These are phyloP conservation scores for Alligator mississippiensis DNA, from an alignment of 2,113 vertebrate species.

Conservation along the genomic window DNA sequence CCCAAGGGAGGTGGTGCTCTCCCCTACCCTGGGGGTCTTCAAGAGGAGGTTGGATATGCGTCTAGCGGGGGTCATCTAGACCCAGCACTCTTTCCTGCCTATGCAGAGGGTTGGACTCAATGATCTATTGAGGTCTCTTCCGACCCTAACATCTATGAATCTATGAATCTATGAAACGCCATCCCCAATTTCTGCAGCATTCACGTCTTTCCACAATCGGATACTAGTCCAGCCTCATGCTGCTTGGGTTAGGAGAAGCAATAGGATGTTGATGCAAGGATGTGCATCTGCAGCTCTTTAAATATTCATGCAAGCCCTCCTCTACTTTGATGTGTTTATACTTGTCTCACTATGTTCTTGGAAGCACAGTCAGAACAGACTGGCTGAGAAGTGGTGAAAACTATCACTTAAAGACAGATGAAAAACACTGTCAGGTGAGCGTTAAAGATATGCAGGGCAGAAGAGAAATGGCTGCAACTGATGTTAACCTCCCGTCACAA, in stretches of 20 bases:
- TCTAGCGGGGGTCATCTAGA: no score
- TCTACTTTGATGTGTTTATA: conserved; percentile 25
- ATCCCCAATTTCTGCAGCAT: background rate
- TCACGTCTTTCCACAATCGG: background rate
- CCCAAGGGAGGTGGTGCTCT: no score
- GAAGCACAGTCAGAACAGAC: conserved; percentile 45
- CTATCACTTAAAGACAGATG: conserved; percentile 66
- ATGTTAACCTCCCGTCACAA: conserved; percentile 16
- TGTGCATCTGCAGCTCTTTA: background rate
- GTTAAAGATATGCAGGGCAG: conserved; percentile 56
- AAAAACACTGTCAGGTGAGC: conserved; percentile 63
- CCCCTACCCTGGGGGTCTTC: no score
- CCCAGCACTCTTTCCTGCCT: no score
- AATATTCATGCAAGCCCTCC: background rate
- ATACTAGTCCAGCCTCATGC: accelerated
- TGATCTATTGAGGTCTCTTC: no score
- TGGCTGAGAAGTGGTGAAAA: conserved; percentile 61
- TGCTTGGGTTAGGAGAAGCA: background rate
- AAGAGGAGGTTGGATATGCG: no score
- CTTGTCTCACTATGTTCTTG: conserved; percentile 25
- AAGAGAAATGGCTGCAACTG: conserved; percentile 29
- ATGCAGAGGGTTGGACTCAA: no score
- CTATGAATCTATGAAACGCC: accelerated
- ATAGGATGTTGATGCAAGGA: background rate
- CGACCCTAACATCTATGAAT: background rate